phyloP scores from a whole-genome alignment of 2,888 invertebrate genomes.

The Lycia hirtaria region DNA sequence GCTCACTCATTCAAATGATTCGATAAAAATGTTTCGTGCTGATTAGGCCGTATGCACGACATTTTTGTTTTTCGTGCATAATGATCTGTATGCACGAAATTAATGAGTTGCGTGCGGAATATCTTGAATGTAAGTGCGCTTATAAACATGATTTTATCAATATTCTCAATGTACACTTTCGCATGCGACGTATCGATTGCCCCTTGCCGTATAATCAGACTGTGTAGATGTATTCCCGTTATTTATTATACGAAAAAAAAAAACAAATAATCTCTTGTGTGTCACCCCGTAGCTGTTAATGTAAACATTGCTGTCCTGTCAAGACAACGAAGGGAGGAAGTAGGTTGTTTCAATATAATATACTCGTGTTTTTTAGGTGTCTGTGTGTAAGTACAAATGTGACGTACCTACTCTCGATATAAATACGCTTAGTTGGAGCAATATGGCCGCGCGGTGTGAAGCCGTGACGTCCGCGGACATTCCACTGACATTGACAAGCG shows the following conservation, averaged over 20 bases:
- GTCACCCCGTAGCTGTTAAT: constrained; percentile 64
- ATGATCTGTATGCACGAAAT: too few species aligned
- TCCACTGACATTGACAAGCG: constrained; percentile 71
- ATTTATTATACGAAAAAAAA: constrained; percentile 62
- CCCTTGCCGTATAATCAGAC: constrained; percentile 71
- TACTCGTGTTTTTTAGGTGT: constrained; percentile 75
- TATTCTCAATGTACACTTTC: constrained; percentile 17
- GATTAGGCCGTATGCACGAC: too few species aligned
- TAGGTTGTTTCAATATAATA: constrained; percentile 73
- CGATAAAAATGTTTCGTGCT: too few species aligned
- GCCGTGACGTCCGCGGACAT: constrained; percentile 63
- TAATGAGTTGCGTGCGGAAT: too few species aligned
- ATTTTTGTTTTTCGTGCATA: too few species aligned
- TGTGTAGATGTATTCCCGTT: constrained; percentile 69
- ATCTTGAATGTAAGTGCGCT: background rate
- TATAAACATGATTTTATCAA: constrained; percentile 19
- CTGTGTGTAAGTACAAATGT: constrained; percentile 80
- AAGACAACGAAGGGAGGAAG: constrained; percentile 81
- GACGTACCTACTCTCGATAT: constrained; percentile 68
- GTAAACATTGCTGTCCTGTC: constrained; percentile 74
- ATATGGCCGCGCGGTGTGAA: constrained; percentile 58
- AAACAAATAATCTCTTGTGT: constrained; percentile 59
- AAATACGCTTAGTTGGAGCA: constrained; percentile 40
- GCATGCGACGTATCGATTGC: constrained; percentile 57
- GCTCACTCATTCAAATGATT: too few species aligned